phyloP scores from a whole-genome alignment of 1,140 invertebrate species.

The Linepithema humile region DNA sequence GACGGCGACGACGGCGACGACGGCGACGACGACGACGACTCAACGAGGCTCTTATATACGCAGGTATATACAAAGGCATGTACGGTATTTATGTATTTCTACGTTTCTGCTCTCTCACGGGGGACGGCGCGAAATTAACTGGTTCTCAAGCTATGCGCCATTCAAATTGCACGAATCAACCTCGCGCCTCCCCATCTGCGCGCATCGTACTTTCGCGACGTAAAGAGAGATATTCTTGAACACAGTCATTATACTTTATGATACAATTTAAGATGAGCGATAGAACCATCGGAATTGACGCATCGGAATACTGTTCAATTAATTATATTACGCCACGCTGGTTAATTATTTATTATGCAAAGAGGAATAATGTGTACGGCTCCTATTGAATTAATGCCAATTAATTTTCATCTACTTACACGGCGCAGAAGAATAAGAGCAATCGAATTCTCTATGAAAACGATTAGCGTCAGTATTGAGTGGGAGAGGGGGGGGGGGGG shows the following conservation, averaged over 20 bases:
- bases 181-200: slow-evolving; percentile 59
- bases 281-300: not conserved
- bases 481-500: not conserved
- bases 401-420: not conserved
- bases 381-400: no score
- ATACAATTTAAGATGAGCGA: slow-evolving; percentile 2
- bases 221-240: slow-evolving; percentile 5
- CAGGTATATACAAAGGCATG: slow-evolving; percentile 21
- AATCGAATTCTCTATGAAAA: slow-evolving; percentile 42
- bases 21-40: slow-evolving; percentile 22
- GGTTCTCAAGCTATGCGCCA: slow-evolving; percentile 59
- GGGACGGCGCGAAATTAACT: slow-evolving; percentile 69
- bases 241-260: not conserved
- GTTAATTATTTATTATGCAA: not conserved
- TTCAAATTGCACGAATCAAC: slow-evolving; percentile 63
- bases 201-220: slow-evolving; percentile 20
- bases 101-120: slow-evolving; percentile 31
- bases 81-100: slow-evolving; percentile 32
- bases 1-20: not conserved
- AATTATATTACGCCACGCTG: not conserved
- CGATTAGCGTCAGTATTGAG: slow-evolving; percentile 57
- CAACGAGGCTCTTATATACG: slow-evolving; percentile 45
- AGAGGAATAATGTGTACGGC: not conserved
- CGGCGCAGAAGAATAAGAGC: not conserved
- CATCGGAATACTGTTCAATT: not conserved